These are phyloP conservation scores for Ptychochromis oligacanthus DNA, from an alignment of 2,113 vertebrate species.

Conservation along the genomic window DNA sequence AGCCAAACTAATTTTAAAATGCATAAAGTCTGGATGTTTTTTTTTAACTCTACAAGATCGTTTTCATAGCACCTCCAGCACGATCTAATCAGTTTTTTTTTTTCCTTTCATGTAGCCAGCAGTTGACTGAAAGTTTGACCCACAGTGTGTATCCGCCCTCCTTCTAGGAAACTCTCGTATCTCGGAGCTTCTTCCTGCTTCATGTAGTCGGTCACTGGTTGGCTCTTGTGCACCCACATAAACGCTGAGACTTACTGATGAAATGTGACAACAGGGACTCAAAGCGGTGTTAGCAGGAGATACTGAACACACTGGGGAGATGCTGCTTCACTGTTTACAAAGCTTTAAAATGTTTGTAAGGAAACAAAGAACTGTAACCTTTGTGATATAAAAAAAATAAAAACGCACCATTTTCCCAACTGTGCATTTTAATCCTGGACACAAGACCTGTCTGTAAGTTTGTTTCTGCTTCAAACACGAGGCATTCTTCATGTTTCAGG, in stretches of 20 bases:
- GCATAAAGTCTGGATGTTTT: not conserved
- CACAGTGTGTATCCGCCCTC: not conserved
- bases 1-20: slow-evolving; percentile 53
- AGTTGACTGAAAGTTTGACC: not conserved
- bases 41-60: not conserved
- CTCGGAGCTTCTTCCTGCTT: slow-evolving; percentile 37
- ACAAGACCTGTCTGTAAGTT: not conserved
- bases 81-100: not conserved
- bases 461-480: too few species aligned
- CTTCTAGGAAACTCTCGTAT: not conserved
- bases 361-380: slow-evolving; percentile 65
- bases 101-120: not conserved
- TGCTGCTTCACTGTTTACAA: slow-evolving; percentile 78
- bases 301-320: slow-evolving; percentile 47
- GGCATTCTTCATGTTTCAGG: not conserved
- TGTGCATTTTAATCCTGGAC: slow-evolving; percentile 1
- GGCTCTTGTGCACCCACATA: slow-evolving; percentile 18
- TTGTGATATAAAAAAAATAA: slow-evolving; percentile 78
- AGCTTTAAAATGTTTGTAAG: slow-evolving; percentile 77
- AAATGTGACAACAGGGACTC: slow-evolving; percentile 31
- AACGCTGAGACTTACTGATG: slow-evolving; percentile 14
- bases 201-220: slow-evolving; percentile 42
- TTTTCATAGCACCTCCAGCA: not conserved
- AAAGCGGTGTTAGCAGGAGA: slow-evolving; percentile 34
- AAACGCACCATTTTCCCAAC: not conserved